Evolutionary conservation across 2,113 vertebrate species (phyloP).

Genomic region (Cyanistes caeruleus): DNA sequence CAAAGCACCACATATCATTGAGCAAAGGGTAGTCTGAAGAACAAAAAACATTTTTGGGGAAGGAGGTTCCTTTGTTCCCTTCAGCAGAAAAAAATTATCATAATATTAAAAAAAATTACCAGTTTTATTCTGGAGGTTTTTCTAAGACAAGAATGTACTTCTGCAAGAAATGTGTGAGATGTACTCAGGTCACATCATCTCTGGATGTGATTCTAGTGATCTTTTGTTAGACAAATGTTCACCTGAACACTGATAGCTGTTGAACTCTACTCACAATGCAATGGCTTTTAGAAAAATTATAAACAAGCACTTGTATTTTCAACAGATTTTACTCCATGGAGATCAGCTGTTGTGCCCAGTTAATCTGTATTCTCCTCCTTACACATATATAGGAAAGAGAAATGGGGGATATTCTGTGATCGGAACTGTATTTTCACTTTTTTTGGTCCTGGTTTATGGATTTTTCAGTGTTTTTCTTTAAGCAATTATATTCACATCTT

Average conservation of each 20-base stretch:
- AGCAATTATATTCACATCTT: background rate
- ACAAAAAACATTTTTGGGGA: background rate
- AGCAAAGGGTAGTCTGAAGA: background rate
- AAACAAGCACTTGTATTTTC: background rate
- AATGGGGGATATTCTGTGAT: background rate
- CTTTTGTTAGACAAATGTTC: background rate
- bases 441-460: background rate
- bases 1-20: background rate
- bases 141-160: background rate
- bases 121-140: background rate
- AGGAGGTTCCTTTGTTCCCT: background rate
- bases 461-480: background rate
- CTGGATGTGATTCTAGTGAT: background rate
- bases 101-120: background rate
- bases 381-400: background rate
- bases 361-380: background rate
- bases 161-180: background rate
- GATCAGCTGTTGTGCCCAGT: background rate
- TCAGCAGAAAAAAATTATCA: background rate
- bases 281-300: background rate
- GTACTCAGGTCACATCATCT: background rate
- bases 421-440: background rate
- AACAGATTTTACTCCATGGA: background rate
- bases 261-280: background rate
- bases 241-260: background rate